Conservation (phyloP, 2,888 invertebrate species). For the Lepidocyrtinus sp. region DNA sequence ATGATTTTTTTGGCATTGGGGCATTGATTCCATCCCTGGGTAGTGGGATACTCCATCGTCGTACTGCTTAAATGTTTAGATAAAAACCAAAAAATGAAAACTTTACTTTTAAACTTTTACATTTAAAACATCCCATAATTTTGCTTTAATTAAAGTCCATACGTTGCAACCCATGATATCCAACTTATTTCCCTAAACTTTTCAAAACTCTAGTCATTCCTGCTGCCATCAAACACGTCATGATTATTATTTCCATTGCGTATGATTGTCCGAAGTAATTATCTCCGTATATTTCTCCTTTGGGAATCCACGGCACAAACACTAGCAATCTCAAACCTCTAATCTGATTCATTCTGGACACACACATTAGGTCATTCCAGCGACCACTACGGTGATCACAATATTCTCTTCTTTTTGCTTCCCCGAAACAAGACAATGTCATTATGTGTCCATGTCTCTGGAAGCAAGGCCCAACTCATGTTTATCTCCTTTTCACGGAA, state of each 20-base stretch:
- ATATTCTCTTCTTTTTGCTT: background rate
- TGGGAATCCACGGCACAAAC: conserved; percentile 33
- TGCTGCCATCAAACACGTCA: conserved; percentile 23
- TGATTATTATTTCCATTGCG: conserved; percentile 37
- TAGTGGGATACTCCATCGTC: conserved; percentile 95
- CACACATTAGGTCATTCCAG: conserved; percentile 48
- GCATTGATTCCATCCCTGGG: conserved; percentile 79
- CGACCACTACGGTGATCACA: conserved; percentile 26
- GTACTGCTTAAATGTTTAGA: conserved; percentile 79
- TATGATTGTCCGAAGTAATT: conserved; percentile 42
- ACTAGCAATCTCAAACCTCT: conserved; percentile 15
- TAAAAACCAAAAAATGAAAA: conserved; percentile 7
- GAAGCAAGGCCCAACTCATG: too few relatives aligned
- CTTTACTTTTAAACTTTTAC: too few relatives aligned
- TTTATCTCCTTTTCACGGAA: too few relatives aligned
- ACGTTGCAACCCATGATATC: conserved; percentile 56
- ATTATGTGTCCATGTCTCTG: too few relatives aligned
- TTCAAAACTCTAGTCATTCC: background rate
- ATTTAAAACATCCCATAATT: background rate
- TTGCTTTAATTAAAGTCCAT: conserved; percentile 19
- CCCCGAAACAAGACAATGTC: too few relatives aligned
- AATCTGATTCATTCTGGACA: background rate
- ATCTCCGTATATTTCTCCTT: conserved; percentile 50
- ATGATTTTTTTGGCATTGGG: too few relatives aligned
- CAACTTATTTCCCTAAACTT: conserved; percentile 15